Evolutionary conservation across 1,140 invertebrate species (phyloP).

Genomic region (Sitobion miscanthi): DNA sequence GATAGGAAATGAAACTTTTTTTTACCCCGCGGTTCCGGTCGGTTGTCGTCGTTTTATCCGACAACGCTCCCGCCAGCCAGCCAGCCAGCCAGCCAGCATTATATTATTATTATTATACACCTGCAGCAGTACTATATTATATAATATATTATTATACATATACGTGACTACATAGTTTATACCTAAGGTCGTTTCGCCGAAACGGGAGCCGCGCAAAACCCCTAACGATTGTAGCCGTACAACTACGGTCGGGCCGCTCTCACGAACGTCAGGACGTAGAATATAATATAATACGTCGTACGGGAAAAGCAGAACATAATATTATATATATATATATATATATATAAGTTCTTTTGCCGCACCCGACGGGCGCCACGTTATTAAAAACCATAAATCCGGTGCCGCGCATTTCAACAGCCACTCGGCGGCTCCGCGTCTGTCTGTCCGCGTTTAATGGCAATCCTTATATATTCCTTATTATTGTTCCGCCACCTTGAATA

Average conservation of each 20-base stretch:
- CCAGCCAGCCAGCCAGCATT: not conserved
- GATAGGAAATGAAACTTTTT: slow-evolving; percentile 33
- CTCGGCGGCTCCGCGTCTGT: slow-evolving; percentile 35
- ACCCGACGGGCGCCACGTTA: not conserved
- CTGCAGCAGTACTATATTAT: not conserved
- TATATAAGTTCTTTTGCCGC: not conserved
- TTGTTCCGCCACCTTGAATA: not conserved
- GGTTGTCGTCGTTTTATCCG: not conserved
- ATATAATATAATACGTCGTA: slow-evolving; percentile 17
- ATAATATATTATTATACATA: not conserved
- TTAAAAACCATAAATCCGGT: slow-evolving; percentile 53
- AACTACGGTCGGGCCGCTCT: not conserved
- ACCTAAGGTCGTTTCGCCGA: not conserved
- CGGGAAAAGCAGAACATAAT: not conserved
- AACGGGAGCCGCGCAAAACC: not conserved
- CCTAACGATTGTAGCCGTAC: not conserved
- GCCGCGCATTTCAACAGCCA: slow-evolving; percentile 35
- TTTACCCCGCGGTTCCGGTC: not conserved
- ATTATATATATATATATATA: not conserved
- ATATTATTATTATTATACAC: not conserved
- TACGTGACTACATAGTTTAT: not conserved
- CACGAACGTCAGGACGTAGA: not conserved
- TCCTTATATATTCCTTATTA: slow-evolving; percentile 4
- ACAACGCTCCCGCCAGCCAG: not conserved
- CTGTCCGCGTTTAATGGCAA: slow-evolving; percentile 28